phyloP scores from a whole-genome alignment of 2,797 vertebrate species.

The Chaetophractus vellerosus region DNA sequence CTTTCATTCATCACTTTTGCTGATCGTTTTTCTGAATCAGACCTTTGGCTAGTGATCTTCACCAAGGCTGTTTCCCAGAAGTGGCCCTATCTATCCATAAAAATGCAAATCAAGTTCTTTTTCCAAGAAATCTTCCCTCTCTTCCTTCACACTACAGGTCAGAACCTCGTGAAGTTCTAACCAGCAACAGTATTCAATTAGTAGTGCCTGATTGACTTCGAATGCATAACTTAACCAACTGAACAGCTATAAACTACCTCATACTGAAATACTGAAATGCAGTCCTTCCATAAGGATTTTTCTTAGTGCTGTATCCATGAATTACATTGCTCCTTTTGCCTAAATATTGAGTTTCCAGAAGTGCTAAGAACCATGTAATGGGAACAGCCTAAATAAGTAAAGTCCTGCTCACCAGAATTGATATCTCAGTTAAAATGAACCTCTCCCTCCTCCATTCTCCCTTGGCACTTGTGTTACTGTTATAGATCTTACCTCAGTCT shows the following conservation, averaged over 20 bases:
- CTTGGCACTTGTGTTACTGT: neutral
- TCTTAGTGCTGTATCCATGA: neutral
- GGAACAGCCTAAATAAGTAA: conserved; percentile 38
- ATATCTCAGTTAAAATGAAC: conserved; percentile 49
- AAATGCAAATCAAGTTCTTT: neutral
- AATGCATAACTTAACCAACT: neutral
- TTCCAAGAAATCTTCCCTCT: neutral
- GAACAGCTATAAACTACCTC: conserved; percentile 41
- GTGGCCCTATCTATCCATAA: neutral
- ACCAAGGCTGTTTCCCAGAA: neutral
- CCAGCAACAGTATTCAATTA: neutral
- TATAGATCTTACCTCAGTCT: neutral
- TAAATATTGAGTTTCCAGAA: conserved; percentile 51
- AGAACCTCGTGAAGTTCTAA: neutral
- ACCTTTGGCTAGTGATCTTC: neutral
- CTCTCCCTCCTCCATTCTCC: neutral
- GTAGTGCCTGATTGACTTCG: neutral
- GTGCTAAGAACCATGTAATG: conserved; percentile 23
- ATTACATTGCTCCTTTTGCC: neutral
- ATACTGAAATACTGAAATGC: neutral
- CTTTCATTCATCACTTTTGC: neutral
- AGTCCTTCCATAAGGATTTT: neutral
- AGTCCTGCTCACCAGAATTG: conserved; percentile 64
- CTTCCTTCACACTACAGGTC: neutral
- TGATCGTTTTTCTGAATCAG: neutral